Percentiles rank a stretch among this genome's conserved stretches.
Evolutionary conservation across 2,113 vertebrate genomes (phyloP).

Genomic region (Ochotona princeps): DNA sequence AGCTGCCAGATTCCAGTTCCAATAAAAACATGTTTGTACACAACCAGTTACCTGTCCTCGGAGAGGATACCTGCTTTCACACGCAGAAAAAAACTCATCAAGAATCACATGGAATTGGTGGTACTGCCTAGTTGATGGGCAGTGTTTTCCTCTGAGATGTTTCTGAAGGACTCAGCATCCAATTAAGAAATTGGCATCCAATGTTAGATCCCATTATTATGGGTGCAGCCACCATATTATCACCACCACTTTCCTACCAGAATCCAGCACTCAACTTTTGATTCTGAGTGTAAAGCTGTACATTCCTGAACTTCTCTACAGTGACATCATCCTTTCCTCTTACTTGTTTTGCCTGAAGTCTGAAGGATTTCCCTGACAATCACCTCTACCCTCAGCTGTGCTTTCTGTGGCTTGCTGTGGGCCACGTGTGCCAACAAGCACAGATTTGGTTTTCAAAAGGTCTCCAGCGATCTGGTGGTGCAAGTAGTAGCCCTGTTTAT

Average conservation of each 20-base stretch:
- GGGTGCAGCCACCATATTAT: not conserved
- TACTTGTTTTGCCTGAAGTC: not conserved
- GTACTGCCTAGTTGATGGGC: not conserved
- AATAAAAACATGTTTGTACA: conserved; percentile 73
- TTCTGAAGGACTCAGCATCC: not conserved
- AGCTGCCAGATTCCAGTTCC: conserved; percentile 76
- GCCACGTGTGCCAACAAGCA: not conserved
- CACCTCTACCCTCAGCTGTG: not conserved
- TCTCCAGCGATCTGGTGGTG: conserved; percentile 7
- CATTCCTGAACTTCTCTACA: conserved; percentile 15
- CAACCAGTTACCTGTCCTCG: conserved; percentile 37
- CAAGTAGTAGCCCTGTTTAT: conserved; percentile 41
- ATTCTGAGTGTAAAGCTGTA: conserved; percentile 39
- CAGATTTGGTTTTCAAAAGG: not conserved
- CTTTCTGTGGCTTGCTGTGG: conserved; percentile 25
- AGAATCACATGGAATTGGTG: not conserved
- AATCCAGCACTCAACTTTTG: not conserved
- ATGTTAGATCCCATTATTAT: not conserved
- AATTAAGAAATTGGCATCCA: not conserved
- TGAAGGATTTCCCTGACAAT: conserved; percentile 47
- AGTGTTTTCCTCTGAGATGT: not conserved
- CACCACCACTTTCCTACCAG: not conserved
- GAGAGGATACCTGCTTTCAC: conserved; percentile 47
- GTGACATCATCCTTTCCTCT: conserved; percentile 52
- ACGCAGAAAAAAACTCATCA: conserved; percentile 43